Evolutionary conservation across 2,797 vertebrate species (phyloP), one percentile per base, ranked within the genome.

Genomic region (Odontamblyopus rebecca): DNA sequence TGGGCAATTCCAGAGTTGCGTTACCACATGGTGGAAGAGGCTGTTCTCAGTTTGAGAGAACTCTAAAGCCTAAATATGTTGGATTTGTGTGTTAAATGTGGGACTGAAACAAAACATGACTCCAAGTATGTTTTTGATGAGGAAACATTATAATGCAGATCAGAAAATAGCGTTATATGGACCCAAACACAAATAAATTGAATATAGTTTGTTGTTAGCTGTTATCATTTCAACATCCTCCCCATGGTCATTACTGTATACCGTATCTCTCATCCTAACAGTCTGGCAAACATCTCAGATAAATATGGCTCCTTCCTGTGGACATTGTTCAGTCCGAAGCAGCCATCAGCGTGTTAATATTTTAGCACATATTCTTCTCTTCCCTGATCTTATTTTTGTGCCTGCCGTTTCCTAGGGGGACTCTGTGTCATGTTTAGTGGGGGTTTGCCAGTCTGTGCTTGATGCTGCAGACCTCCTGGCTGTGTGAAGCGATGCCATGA

Each of bases 271-370:
- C 30, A 68, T 68, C 74, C 72, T 90, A 89, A 91, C 89, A 89
- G 85, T 85, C 82, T 83, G 83, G 83, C 89, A 88, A 91, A 89
- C 80, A 86, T 83, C 87, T 88, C 86, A 64, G 88, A 88, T 84
- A 89, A 89, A 90, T 83, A 91, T 83, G 71, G n/a, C 73, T 76
- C 82, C 80, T 86, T 87, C 81, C 80, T 75, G 88, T 90, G 85
- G 85, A 88, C 88, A 86, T 87, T 84, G 85, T 86, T 86, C 5
- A 2, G 77, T 81, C 80, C 85, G 84, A 87, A 41, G 61, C 68
- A 26, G 59, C 82, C 59, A 69, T 76, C 75, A 35, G 72, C 0
- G 18, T 67, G 48, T 91, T 84, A 89, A 91, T 91, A 89, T 88
- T 91, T 89, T 68, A 89, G 78, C 77, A 63, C 76, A 82, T 73